Conservation (phyloP, 1,140 invertebrate genomes). For the Diploscapter pachys region DNA sequence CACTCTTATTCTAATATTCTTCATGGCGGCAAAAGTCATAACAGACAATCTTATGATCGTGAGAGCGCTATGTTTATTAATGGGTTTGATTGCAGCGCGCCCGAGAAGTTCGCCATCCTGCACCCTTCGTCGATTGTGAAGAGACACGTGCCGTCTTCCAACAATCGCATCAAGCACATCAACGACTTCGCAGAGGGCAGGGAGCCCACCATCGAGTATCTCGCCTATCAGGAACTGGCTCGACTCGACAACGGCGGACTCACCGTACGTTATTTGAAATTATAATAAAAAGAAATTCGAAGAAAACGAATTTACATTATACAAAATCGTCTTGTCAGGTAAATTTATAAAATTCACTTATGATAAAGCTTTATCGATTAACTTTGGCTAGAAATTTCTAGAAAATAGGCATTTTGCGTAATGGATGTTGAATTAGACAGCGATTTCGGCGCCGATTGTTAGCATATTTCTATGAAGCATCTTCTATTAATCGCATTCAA, state of each 20-base stretch:
- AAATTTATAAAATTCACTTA: background rate
- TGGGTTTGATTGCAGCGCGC: background rate
- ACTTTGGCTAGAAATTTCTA: constrained; percentile 17
- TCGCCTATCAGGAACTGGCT: constrained; percentile 50
- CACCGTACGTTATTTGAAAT: constrained; percentile 38
- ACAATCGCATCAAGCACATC: background rate
- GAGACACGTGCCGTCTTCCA: constrained; percentile 37
- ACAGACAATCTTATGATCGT: background rate
- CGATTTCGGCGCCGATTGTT: background rate
- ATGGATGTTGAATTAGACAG: too few species aligned
- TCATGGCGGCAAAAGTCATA: background rate
- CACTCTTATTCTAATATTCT: background rate
- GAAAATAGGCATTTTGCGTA: background rate
- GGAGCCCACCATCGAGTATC: constrained; percentile 47
- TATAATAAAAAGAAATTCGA: background rate
- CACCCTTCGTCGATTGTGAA: constrained; percentile 47
- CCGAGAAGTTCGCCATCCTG: constrained; percentile 22
- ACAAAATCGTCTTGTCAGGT: background rate
- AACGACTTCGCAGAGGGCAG: background rate
- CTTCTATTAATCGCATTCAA: background rate
- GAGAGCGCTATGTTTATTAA: background rate
- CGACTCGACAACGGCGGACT: constrained; percentile 47
- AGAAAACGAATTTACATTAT: background rate
- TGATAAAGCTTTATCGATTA: background rate
- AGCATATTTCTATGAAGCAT: constrained; percentile 30